These are phyloP conservation scores for Drosophila algonquin DNA, from an alignment of 2,888 invertebrate genomes.

Conservation along the genomic window DNA sequence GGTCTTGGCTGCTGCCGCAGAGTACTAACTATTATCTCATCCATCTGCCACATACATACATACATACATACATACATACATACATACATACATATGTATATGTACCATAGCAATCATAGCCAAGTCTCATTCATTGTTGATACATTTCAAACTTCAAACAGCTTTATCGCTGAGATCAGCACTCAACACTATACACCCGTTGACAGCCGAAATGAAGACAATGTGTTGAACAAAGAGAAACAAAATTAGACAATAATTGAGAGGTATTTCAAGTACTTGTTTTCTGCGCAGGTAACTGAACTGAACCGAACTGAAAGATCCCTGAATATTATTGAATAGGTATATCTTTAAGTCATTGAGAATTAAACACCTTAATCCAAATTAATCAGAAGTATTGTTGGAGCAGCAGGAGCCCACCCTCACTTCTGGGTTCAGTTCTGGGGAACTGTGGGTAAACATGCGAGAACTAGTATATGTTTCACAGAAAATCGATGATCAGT, in stretches of 20 bases:
- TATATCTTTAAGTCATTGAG: background rate
- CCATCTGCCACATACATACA: slow-evolving; percentile 24
- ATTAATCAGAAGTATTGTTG: slow-evolving; percentile 10
- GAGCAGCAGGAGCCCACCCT: slow-evolving; percentile 3
- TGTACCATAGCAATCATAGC: slow-evolving; percentile 27
- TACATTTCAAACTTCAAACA: slow-evolving; percentile 53
- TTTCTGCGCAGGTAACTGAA: slow-evolving; percentile 33
- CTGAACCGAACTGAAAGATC: slow-evolving; percentile 37
- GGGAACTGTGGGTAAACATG: slow-evolving; percentile 7
- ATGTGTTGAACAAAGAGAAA: background rate
- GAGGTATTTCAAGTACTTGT: slow-evolving; percentile 24
- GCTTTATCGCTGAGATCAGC: slow-evolving; percentile 36
- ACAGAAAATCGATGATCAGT: slow-evolving; percentile 5
- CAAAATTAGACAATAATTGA: slow-evolving; percentile 15
- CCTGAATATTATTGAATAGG: background rate
- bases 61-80: background rate
- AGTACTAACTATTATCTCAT: slow-evolving; percentile 14
- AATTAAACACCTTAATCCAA: background rate
- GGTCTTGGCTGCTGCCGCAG: slow-evolving; percentile 59
- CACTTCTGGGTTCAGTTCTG: slow-evolving; percentile 9
- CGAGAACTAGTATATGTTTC: background rate
- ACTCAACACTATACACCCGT: slow-evolving; percentile 11
- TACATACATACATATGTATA: too few relatives aligned
- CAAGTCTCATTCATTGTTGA: slow-evolving; percentile 63
- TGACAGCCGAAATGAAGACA: slow-evolving; percentile 15